These are phyloP conservation scores for Sinelater perroti DNA, from an alignment of 2,888 invertebrate species.

Conservation along the genomic window DNA sequence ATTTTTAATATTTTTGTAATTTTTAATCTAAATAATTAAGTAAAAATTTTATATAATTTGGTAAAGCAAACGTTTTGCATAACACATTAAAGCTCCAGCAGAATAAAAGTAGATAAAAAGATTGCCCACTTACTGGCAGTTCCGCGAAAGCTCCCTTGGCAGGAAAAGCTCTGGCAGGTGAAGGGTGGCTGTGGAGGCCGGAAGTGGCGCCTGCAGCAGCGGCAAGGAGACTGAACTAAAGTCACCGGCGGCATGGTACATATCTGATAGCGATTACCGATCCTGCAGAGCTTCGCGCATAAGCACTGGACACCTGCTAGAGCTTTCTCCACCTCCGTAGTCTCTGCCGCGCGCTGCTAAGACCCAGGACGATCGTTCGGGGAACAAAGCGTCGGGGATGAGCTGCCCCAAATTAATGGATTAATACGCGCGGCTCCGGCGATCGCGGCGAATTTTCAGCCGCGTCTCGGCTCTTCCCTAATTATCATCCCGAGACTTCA, in stretches of 20 bases:
- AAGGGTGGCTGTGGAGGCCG: constrained; percentile 21
- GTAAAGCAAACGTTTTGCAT: not conserved
- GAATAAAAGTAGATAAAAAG: not conserved
- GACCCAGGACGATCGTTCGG: constrained; percentile 22
- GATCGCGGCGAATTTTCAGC: constrained; percentile 4
- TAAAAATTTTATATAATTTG: not conserved
- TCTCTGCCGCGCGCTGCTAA: constrained; percentile 27
- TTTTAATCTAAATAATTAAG: too few relatives aligned
- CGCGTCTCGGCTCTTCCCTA: too few relatives aligned
- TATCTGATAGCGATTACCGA: constrained; percentile 58
- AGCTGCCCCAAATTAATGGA: constrained; percentile 17
- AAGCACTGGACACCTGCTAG: constrained; percentile 57
- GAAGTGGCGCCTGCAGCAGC: constrained; percentile 30
- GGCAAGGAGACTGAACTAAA: constrained; percentile 52
- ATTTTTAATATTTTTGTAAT: too few relatives aligned
- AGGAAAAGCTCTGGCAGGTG: constrained; percentile 25
- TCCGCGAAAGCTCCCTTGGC: constrained; percentile 9
- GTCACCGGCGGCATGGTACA: constrained; percentile 55
- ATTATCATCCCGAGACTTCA: too few relatives aligned
- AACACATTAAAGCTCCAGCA: too few relatives aligned
- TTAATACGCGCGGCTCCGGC: constrained; percentile 13
- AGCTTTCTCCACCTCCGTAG: constrained; percentile 40
- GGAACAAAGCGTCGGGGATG: constrained; percentile 11
- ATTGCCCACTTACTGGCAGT: constrained; percentile 23
- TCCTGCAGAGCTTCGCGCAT: constrained; percentile 57